Conservation (phyloP, 2,888 invertebrate genomes). For the Brachycybe producta region DNA sequence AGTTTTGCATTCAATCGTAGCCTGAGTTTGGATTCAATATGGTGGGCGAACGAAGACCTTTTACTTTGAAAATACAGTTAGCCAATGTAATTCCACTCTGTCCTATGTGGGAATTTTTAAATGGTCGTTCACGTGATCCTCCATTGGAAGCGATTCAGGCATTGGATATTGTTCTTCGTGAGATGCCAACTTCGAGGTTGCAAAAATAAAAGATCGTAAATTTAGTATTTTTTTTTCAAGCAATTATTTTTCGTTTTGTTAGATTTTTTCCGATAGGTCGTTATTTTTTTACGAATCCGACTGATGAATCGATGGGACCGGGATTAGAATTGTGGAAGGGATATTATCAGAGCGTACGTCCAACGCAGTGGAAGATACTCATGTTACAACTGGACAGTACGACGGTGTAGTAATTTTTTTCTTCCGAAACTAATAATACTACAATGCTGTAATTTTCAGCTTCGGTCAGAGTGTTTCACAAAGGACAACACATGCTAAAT, state of each 20-base stretch:
- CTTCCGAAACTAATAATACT: too few species aligned
- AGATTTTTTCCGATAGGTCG: constrained; percentile 14
- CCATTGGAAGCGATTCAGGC: constrained; percentile 14
- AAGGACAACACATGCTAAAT: constrained; percentile 15
- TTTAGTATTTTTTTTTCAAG: too few species aligned
- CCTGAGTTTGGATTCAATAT: too few species aligned
- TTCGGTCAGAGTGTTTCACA: constrained; percentile 18
- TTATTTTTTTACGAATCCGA: constrained; percentile 16
- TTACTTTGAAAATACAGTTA: background rate
- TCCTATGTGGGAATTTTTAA: too few species aligned
- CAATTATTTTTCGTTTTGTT: background rate
- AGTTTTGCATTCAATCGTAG: too few species aligned
- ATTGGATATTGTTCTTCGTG: constrained; percentile 17
- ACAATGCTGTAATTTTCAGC: constrained; percentile 9
- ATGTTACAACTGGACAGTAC: constrained; percentile 15
- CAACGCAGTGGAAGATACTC: constrained; percentile 11
- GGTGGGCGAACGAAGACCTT: too few species aligned
- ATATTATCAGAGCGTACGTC: constrained; percentile 18
- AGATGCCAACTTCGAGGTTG: constrained; percentile 14
- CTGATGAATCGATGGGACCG: background rate
- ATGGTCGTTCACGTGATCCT: constrained; percentile 1
- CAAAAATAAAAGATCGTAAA: too few species aligned
- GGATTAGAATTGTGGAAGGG: constrained; percentile 19
- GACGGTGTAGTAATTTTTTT: too few species aligned
- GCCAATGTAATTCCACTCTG: constrained; percentile 7